Conservation (phyloP, 2,113 vertebrate species). For the Chloroceryle aenea region DNA sequence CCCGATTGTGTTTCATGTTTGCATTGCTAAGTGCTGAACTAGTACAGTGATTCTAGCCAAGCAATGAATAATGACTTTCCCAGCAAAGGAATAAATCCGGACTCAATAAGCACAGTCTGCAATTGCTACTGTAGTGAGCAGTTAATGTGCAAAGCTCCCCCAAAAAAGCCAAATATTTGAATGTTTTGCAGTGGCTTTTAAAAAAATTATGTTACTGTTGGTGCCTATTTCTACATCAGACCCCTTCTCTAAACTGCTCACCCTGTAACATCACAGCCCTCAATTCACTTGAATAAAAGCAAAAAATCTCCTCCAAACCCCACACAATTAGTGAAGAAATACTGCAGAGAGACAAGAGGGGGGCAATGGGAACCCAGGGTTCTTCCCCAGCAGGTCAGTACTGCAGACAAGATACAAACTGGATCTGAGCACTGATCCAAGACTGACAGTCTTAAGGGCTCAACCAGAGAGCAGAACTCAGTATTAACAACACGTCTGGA, state of each 20-base stretch:
- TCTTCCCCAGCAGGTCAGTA: background rate
- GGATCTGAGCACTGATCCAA: background rate
- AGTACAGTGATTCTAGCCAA: constrained; percentile 18
- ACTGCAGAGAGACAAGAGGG: background rate
- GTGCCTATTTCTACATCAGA: background rate
- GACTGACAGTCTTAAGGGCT: background rate
- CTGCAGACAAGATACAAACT: accelerated
- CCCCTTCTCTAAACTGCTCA: background rate
- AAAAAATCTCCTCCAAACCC: background rate
- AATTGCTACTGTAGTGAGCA: background rate
- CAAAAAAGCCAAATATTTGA: background rate
- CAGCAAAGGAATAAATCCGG: constrained; percentile 21
- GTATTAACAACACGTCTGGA: accelerated
- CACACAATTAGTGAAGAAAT: background rate
- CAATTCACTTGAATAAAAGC: background rate
- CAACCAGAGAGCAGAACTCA: background rate
- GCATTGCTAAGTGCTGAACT: constrained; percentile 1
- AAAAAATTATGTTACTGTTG: background rate
- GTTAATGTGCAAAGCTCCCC: background rate
- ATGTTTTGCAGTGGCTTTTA: background rate
- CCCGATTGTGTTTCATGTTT: background rate
- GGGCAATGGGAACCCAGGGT: background rate
- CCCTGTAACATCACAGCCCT: background rate
- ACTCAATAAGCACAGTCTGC: background rate
- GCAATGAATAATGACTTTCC: background rate